These are phyloP conservation scores for Chirona hameri DNA, from an alignment of 2,888 invertebrate species.

Conservation along the genomic window DNA sequence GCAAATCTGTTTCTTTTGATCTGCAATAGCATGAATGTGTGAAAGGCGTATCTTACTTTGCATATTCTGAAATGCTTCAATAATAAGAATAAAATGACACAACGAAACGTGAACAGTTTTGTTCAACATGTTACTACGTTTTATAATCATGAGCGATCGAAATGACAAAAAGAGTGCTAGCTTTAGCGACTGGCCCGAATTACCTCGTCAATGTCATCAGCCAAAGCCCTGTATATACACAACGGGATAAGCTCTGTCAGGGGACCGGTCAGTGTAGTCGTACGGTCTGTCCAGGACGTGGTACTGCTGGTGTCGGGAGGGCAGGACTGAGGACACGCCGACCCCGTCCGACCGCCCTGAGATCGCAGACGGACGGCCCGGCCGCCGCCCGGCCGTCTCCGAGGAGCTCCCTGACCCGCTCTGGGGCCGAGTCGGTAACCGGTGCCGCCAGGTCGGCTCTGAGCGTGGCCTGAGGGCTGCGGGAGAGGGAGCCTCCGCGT, in stretches of 20 bases:
- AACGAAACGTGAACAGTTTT: too few relatives aligned
- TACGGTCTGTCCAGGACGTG: slow-evolving; percentile 5
- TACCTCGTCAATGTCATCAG: background rate
- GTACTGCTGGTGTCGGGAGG: background rate
- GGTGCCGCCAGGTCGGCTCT: too few relatives aligned
- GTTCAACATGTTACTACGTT: too few relatives aligned
- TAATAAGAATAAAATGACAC: too few relatives aligned
- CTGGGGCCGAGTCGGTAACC: background rate
- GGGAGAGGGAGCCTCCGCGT: background rate
- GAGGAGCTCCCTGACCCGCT: background rate
- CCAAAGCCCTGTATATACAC: slow-evolving; percentile 25
- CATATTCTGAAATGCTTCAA: too few relatives aligned
- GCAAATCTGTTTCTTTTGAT: too few relatives aligned
- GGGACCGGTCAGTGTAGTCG: background rate
- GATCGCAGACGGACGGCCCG: background rate
- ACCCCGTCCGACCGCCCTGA: background rate
- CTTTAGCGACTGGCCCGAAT: background rate
- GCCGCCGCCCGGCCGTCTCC: background rate
- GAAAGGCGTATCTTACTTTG: too few relatives aligned
- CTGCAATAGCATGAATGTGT: too few relatives aligned
- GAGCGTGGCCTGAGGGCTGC: too few relatives aligned
- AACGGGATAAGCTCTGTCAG: background rate
- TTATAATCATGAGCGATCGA: too few relatives aligned
- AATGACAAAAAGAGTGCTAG: too few relatives aligned
- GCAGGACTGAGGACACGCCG: background rate